Evolutionary conservation across 2,888 invertebrate species (phyloP), one percentile per base, ranked within the genome.

Genomic region (Rhogogaster chlorosoma): DNA sequence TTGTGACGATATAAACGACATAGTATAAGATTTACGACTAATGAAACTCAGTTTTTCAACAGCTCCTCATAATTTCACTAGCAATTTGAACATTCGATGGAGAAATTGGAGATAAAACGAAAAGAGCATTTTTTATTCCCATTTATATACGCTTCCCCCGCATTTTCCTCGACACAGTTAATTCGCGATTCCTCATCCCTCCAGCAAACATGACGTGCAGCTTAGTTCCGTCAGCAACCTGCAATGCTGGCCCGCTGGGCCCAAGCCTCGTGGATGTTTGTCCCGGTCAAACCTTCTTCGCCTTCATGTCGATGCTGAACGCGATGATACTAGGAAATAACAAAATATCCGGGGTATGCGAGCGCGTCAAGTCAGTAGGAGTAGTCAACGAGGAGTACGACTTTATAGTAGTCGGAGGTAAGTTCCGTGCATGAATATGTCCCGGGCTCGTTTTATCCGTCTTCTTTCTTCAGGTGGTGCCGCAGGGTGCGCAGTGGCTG

Each of bases 401-500:
- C 91, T 96, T 96, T 87, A 94, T 96, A n/a, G 95, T 96, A 5
- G 93, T 95, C 12, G 96, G 96, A 0, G 95, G 92, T 93, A 83
- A 89, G 82, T 77, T 18, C 10, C 0, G 10, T 12, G n/a, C 0
- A 53, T 5, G 18, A n/a, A 53, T 45, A 45, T 45, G 15, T 45
- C 18, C 53, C 7, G 53, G 53, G 7, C 53, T 53, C n/a, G 53
- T n/a, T 1, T 53, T 53, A n/a, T 53, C 0, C 1, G 73, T 42
- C 15, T 42, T 42, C n/a, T 42, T 73, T 1, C 42, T 38, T 6
- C 80, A 93, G 93, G 96, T 3, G 96, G 96, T 0, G 95, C 96
- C 3, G 96, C 95, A 0, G 96, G 96, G 0, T 93, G 96, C 0
- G 95, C 95, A 10, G 95, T 96, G 0, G 96, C 96, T 10, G 95